Evolutionary conservation across 1,140 invertebrate genomes (phyloP).

Genomic region (Sycophila sp.): DNA sequence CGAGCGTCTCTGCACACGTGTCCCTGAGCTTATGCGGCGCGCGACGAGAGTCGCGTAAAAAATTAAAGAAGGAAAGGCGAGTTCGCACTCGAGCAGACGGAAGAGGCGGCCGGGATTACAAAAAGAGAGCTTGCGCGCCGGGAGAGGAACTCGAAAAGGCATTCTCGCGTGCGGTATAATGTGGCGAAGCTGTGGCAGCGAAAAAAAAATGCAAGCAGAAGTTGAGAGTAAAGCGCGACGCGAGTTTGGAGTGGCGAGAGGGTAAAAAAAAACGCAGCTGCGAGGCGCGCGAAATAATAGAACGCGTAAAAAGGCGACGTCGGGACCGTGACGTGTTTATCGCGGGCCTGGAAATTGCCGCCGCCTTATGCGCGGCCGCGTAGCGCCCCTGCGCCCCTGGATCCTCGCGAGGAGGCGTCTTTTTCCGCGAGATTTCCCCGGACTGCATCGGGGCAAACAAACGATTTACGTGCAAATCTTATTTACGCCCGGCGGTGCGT

Average conservation of each 20-base stretch:
- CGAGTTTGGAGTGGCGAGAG: no score
- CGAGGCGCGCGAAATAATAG: constrained; percentile 27
- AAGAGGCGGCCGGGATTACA: background rate
- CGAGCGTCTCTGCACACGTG: background rate
- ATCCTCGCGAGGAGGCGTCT: background rate
- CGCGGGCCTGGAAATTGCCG: constrained; percentile 43
- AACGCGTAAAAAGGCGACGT: constrained; percentile 34
- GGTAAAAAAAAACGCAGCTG: background rate
- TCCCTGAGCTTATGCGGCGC: background rate
- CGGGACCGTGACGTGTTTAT: constrained; percentile 46
- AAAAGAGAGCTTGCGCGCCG: background rate
- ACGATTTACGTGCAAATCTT: constrained; percentile 54
- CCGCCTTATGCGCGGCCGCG: no score
- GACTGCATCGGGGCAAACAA: constrained; percentile 41
- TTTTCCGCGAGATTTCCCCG: constrained; percentile 24
- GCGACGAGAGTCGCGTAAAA: background rate
- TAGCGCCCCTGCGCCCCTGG: background rate
- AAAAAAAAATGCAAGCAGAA: no score
- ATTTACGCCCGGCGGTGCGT: constrained; percentile 42
- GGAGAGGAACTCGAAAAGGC: constrained; percentile 2
- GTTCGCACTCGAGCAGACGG: background rate
- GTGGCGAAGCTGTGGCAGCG: constrained; percentile 4
- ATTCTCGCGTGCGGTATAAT: constrained; percentile 4
- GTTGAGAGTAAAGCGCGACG: no score
- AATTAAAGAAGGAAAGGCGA: constrained; percentile 5